phyloP scores from a whole-genome alignment of 2,888 invertebrate genomes.

The Ecliptopera silaceata region DNA sequence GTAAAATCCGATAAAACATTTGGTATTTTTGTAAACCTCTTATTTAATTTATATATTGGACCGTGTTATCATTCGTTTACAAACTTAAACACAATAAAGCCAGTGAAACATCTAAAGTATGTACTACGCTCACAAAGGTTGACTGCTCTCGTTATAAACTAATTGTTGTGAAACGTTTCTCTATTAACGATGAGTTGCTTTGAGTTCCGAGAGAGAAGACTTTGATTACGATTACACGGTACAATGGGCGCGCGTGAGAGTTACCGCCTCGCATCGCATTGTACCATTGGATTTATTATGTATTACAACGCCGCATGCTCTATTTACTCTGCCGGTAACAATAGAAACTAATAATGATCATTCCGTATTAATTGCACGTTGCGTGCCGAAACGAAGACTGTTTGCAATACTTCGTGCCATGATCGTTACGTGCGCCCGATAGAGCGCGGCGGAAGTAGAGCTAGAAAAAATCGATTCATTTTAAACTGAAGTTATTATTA shows the following conservation, averaged over 20 bases:
- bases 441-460: slow-evolving; percentile 59
- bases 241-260: slow-evolving; percentile 75
- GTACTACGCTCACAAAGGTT: slow-evolving; percentile 28
- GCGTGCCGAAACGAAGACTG: slow-evolving; percentile 59
- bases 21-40: slow-evolving; percentile 19
- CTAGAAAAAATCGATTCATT: slow-evolving; percentile 44
- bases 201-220: slow-evolving; percentile 67
- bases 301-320: slow-evolving; percentile 72
- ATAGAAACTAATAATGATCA: slow-evolving; percentile 76
- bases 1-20: slow-evolving; percentile 48
- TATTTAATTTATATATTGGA: background rate
- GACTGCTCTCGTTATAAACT: slow-evolving; percentile 38
- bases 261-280: slow-evolving; percentile 58
- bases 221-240: slow-evolving; percentile 70
- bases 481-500: slow-evolving; percentile 52
- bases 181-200: slow-evolving; percentile 57
- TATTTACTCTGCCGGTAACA: slow-evolving; percentile 73
- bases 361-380: slow-evolving; percentile 70
- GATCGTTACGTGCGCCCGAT: slow-evolving; percentile 60
- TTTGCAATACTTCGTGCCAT: slow-evolving; percentile 61
- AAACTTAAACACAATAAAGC: slow-evolving; percentile 30
- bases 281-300: slow-evolving; percentile 70
- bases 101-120: no score
- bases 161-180: slow-evolving; percentile 64
- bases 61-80: slow-evolving; percentile 23